A percentile compares a stretch with the other conserved stretches of the same genome.
These are phyloP conservation scores for Naja naja DNA, from an alignment of 2,113 vertebrate species.

Conservation along the genomic window DNA sequence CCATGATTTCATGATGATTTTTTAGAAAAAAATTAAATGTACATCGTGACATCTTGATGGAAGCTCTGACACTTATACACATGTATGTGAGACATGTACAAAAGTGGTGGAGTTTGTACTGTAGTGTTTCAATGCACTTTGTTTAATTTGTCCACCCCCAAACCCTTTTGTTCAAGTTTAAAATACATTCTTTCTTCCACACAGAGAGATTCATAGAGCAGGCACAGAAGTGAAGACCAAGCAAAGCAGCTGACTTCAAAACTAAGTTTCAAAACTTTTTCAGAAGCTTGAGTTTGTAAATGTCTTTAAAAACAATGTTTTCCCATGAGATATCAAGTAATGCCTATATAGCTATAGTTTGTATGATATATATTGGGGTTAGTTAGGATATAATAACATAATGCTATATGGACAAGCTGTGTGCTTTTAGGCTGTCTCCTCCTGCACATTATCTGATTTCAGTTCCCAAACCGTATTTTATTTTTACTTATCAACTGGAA, in stretches of 20 bases:
- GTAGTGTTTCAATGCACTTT: not conserved
- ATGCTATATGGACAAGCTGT: not conserved
- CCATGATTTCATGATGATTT: not conserved
- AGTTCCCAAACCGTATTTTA: not conserved
- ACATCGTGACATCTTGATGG: not conserved
- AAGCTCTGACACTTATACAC: not conserved
- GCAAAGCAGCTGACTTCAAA: not conserved
- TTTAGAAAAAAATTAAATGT: not conserved
- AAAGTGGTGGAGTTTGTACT: not conserved
- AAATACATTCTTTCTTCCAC: not conserved
- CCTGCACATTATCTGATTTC: not conserved
- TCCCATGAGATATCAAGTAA: not conserved
- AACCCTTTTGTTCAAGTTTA: not conserved
- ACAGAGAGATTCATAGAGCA: not conserved
- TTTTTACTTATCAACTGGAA: not conserved
- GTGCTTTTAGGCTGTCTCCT: not conserved
- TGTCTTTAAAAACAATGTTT: not conserved
- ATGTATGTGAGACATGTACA: not conserved
- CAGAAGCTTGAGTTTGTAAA: not conserved
- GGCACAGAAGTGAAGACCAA: not conserved
- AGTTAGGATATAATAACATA: not conserved
- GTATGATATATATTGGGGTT: not conserved
- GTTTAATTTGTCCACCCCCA: not conserved
- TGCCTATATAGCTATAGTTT: not conserved
- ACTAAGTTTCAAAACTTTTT: not conserved